A percentile compares a stretch with the other conserved stretches of the same genome.
phyloP scores from a whole-genome alignment of 2,113 vertebrate species.

The Puntigrus tetrazona region DNA sequence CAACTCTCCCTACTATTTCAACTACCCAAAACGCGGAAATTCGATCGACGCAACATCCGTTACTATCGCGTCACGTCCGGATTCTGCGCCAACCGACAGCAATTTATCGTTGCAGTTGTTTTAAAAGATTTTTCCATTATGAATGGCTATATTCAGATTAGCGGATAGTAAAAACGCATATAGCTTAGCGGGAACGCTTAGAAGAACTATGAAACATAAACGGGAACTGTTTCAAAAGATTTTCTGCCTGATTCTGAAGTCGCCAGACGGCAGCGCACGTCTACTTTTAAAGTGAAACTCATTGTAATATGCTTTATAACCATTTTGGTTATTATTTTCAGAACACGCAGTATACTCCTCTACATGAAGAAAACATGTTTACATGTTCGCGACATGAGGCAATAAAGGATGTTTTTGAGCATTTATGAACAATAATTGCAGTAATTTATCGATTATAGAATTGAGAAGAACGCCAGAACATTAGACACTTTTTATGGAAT shows the following conservation, averaged over 20 bases:
- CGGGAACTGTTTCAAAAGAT: not conserved
- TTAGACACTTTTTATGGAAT: not conserved
- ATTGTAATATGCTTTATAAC: not conserved
- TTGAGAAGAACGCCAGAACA: not conserved
- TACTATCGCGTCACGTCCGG: conserved; percentile 41
- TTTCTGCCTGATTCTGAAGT: not conserved
- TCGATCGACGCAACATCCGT: conserved; percentile 40
- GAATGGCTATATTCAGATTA: not conserved
- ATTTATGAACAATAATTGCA: too few relatives aligned
- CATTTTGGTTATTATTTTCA: not conserved
- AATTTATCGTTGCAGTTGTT: not conserved
- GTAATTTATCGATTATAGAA: too few relatives aligned
- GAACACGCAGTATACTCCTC: not conserved
- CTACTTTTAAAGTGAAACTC: not conserved
- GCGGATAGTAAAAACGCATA: not conserved
- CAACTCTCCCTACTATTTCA: not conserved
- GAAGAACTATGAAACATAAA: not conserved
- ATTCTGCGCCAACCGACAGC: not conserved
- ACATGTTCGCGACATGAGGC: not conserved
- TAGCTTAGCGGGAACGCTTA: too few relatives aligned
- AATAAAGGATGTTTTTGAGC: not conserved
- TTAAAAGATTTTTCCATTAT: too few relatives aligned
- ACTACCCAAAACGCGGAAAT: conserved; percentile 61
- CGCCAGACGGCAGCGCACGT: not conserved
- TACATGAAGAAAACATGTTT: not conserved